Conservation (phyloP, 1,140 invertebrate genomes). For the Bombus pascuorum region DNA sequence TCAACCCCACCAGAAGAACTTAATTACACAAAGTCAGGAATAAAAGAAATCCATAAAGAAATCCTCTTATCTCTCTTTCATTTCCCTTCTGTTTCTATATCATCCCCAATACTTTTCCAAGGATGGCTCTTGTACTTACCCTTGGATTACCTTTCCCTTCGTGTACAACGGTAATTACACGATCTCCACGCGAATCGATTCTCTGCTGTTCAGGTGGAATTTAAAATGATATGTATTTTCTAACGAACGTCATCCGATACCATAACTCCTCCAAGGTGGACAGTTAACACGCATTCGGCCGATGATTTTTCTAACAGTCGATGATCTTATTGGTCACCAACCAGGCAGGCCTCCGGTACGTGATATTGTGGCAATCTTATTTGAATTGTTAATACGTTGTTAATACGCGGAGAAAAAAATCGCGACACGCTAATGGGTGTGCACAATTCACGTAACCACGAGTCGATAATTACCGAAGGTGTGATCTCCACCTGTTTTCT, state of each 20-base stretch:
- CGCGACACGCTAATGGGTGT: constrained; percentile 54
- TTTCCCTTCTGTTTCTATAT: constrained; percentile 26
- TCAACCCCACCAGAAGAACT: not conserved
- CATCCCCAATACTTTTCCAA: not conserved
- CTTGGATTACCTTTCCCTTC: constrained; percentile 39
- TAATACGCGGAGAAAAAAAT: constrained; percentile 69
- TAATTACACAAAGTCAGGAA: constrained; percentile 53
- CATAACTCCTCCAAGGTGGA: constrained; percentile 27
- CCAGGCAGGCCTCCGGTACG: constrained; percentile 74
- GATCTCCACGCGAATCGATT: constrained; percentile 1
- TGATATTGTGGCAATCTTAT: constrained; percentile 78
- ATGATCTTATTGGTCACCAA: constrained; percentile 68
- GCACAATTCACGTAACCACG: constrained; percentile 48
- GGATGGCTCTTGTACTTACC: constrained; percentile 11
- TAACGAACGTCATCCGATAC: constrained; percentile 15
- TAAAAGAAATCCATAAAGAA: constrained; percentile 49
- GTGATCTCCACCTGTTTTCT: constrained; percentile 28
- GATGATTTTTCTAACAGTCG: constrained; percentile 44
- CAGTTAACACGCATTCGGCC: constrained; percentile 29
- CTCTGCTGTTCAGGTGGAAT: not conserved
- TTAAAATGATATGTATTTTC: constrained; percentile 30
- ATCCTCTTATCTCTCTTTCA: constrained; percentile 57
- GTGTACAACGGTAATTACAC: constrained; percentile 39
- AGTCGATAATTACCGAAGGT: constrained; percentile 16
- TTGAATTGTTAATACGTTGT: constrained; percentile 78